These are phyloP conservation scores for Zosterops pallidus DNA, from an alignment of 2,113 vertebrate species.

Conservation along the genomic window DNA sequence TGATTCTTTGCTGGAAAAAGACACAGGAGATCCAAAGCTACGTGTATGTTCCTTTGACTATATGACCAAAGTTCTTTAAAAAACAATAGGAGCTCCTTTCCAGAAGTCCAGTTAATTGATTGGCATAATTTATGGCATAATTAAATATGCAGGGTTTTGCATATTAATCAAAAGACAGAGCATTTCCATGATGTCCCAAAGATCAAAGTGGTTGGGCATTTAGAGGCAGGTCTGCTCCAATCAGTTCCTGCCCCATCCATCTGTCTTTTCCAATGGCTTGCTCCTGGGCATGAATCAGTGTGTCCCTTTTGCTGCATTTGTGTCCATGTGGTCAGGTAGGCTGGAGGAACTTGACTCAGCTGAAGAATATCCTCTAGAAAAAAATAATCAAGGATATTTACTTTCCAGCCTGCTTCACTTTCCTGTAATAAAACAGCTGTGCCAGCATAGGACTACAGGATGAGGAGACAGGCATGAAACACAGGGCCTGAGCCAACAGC, in stretches of 20 bases:
- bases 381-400: not conserved
- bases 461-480: not conserved
- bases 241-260: not conserved
- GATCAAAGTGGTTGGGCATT: not conserved
- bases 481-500: not conserved
- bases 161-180: slow-evolving; percentile 29
- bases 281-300: not conserved
- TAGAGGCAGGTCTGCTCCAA: not conserved
- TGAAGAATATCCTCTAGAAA: not conserved
- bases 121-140: not conserved
- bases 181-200: not conserved
- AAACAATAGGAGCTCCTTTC: not conserved
- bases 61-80: slow-evolving; percentile 3
- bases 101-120: slow-evolving; percentile 38
- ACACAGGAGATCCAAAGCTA: not conserved
- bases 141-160: not conserved
- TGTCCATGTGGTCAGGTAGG: not conserved
- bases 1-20: not conserved
- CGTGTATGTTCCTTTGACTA: not conserved
- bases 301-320: not conserved
- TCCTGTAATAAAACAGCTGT: not conserved
- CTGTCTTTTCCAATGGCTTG: not conserved
- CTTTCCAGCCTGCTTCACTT: not conserved
- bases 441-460: fast-evolving
- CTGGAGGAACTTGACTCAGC: not conserved